These are phyloP conservation scores for Ostrea denselamellosa DNA, from an alignment of 1,140 invertebrate species.

Conservation along the genomic window DNA sequence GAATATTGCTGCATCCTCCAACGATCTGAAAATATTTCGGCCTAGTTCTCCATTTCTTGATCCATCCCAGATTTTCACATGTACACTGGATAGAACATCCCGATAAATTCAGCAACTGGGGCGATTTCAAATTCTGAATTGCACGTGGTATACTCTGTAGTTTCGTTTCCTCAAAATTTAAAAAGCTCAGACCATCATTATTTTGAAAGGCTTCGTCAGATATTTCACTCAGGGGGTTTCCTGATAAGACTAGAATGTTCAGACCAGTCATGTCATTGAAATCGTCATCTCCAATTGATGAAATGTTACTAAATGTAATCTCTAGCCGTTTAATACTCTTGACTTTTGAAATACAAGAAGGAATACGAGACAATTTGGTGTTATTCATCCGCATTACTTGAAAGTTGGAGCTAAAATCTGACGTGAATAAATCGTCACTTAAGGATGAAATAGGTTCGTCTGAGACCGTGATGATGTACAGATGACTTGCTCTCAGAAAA, in stretches of 20 bases:
- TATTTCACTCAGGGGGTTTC: neutral
- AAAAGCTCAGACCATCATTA: neutral
- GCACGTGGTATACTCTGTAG: conserved; percentile 33
- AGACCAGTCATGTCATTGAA: conserved; percentile 3
- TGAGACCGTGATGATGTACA: neutral
- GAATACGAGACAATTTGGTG: neutral
- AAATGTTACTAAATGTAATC: neutral
- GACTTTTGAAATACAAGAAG: neutral
- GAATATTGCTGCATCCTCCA: conserved; percentile 14
- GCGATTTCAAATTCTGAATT: conserved; percentile 17
- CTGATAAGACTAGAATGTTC: conserved; percentile 33
- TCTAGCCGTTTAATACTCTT: neutral
- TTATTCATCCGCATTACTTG: neutral
- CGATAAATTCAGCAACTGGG: neutral
- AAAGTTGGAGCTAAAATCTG: conserved; percentile 21
- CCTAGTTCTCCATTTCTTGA: conserved; percentile 38
- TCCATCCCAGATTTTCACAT: conserved; percentile 39
- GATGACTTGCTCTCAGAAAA: neutral
- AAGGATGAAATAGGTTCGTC: neutral
- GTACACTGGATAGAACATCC: conserved; percentile 3
- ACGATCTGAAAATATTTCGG: conserved; percentile 29
- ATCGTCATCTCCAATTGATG: neutral
- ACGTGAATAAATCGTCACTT: neutral
- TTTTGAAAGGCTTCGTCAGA: conserved; percentile 29
- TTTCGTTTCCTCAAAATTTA: conserved; percentile 18